These are phyloP conservation scores for Syrmaticus mikado DNA, from an alignment of 2,113 vertebrate species.

Conservation along the genomic window DNA sequence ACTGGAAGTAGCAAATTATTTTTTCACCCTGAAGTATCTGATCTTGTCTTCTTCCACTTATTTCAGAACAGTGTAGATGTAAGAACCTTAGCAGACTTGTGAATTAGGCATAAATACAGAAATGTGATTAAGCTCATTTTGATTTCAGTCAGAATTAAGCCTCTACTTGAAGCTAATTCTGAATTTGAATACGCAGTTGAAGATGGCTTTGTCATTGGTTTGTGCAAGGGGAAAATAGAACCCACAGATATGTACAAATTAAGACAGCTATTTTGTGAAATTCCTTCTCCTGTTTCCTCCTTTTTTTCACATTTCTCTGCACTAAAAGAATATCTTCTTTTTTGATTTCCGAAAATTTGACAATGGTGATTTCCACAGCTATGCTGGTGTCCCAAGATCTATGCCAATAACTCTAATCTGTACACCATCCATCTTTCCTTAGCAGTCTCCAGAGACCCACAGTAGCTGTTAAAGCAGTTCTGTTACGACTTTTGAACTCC, in stretches of 20 bases:
- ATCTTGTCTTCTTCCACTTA: background rate
- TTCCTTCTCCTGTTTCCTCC: background rate
- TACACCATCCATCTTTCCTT: background rate
- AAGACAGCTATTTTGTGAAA: background rate
- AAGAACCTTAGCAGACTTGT: background rate
- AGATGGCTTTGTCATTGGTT: slow-evolving; percentile 24
- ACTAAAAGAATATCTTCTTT: background rate
- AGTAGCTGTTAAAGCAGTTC: background rate
- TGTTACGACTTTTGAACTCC: background rate
- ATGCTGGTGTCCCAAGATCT: background rate
- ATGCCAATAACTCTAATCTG: background rate
- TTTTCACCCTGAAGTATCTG: background rate
- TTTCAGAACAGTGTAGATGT: background rate
- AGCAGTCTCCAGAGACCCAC: background rate
- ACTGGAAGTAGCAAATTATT: background rate
- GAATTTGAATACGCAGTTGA: slow-evolving; percentile 4
- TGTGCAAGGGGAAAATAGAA: background rate
- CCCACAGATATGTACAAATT: background rate
- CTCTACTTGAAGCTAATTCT: slow-evolving; percentile 43
- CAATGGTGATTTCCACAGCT: background rate
- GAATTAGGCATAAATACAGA: background rate
- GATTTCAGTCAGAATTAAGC: slow-evolving; percentile 16
- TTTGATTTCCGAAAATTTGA: background rate
- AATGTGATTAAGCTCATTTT: slow-evolving; percentile 6
- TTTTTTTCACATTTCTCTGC: background rate